Evolutionary conservation across 2,888 invertebrate genomes (phyloP), one percentile per base, ranked within the genome.

Genomic region (Drosophila atroscutellata): DNA sequence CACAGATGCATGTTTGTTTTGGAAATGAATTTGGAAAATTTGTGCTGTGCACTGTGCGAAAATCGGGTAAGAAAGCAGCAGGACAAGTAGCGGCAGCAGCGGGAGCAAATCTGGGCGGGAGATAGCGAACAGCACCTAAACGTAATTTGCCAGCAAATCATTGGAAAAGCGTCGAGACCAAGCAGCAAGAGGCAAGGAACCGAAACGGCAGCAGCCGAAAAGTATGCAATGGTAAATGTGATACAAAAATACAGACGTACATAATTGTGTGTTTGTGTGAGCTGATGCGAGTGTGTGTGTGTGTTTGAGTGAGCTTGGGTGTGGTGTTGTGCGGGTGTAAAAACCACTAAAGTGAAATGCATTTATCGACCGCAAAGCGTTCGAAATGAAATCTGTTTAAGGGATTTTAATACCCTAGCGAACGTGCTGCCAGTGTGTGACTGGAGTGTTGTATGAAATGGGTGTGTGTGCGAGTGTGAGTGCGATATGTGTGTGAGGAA

Each of bases 381-480:
- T 85, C 86, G 86, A 86, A 91, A 91, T 90, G 90, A 91, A 86
- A 91, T 91, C 91, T 85, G 85, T 86, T 91, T 91, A 90, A 90
- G 81, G 83, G 91, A 91, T 90, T 91, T 91, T 91, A 87, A 91
- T 90, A 88, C 90, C 79, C 83, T 68, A 58, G 81, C 71, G 67
- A 83, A 89, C 90, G 83, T 89, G 86, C 87, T 84, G 84, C 80
- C 80, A 52, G 50, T 57, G 51, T 45, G 47, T 51, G 62, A 49
- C n/a, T 65, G 50, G 49, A 50, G 42, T 26, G 36, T 9, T 24
- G 42, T 45, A 45, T 24, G 4, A 26, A 30, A n/a, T 50, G 39
- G 15, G 54, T 39, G n/a, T 55, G 30, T 37, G 11, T 36, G 50
- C 52, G 37, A 30, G 68, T 58, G 56, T 59, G 47, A 47, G n/a